Evolutionary conservation across 2,797 vertebrate genomes (phyloP).

Genomic region (Tokudaia muenninki): DNA sequence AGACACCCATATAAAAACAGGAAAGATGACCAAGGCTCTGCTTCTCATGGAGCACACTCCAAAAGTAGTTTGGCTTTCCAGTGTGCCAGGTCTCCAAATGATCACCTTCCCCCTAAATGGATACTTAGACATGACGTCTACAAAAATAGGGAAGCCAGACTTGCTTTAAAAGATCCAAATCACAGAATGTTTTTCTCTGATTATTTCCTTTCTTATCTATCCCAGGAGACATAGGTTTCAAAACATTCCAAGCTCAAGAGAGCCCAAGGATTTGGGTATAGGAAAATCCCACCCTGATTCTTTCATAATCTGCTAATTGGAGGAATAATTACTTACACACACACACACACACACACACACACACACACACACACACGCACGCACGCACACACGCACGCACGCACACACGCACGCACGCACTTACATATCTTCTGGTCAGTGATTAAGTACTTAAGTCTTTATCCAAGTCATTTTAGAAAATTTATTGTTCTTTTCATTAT

Average conservation of each 20-base stretch:
- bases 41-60: not conserved
- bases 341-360: not conserved
- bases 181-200: not conserved
- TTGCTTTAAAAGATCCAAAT: not conserved
- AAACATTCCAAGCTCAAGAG: not conserved
- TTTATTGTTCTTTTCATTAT: not conserved
- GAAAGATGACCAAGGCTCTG: not conserved
- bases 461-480: not conserved
- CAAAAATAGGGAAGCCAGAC: not conserved
- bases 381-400: too few relatives aligned
- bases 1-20: not conserved
- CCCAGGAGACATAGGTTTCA: not conserved
- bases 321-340: not conserved
- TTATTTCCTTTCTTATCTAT: not conserved
- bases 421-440: not conserved
- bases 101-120: not conserved
- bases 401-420: rapidly evolving
- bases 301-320: not conserved
- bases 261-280: rapidly evolving
- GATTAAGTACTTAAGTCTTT: not conserved
- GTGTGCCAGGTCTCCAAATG: not conserved
- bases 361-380: not conserved
- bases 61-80: not conserved
- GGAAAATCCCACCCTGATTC: not conserved
- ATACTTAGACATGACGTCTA: not conserved